These are phyloP conservation scores for Agapornis roseicollis DNA, from an alignment of 2,113 vertebrate genomes.

Conservation along the genomic window DNA sequence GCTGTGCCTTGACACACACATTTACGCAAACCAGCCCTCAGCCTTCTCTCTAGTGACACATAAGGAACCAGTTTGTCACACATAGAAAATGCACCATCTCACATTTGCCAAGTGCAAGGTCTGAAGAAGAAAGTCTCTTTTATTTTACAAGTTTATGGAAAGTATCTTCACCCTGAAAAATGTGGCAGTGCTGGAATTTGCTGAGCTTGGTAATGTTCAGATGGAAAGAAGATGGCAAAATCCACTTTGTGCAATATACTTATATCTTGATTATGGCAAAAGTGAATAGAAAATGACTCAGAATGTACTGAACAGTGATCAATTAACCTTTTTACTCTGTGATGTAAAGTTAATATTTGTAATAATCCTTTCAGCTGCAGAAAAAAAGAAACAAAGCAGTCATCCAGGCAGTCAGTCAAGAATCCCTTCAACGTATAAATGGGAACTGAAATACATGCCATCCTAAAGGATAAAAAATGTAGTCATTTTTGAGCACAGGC, in stretches of 20 bases:
- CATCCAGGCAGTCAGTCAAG: not conserved
- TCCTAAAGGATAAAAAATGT: not conserved
- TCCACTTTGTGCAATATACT: not conserved
- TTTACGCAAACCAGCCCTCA: not conserved
- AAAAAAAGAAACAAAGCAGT: not conserved
- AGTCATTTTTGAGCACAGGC: not conserved
- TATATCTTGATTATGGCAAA: not conserved
- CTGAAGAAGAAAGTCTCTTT: not conserved
- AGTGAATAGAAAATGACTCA: not conserved
- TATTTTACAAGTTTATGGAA: not conserved
- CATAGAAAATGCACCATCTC: not conserved
- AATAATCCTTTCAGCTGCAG: not conserved
- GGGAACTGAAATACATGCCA: not conserved
- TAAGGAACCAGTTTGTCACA: not conserved
- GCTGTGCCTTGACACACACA: not conserved
- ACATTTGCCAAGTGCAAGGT: not conserved
- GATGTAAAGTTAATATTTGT: slow-evolving; percentile 8
- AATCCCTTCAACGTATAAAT: not conserved
- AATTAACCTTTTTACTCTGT: slow-evolving; percentile 37
- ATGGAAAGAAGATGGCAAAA: slow-evolving; percentile 5
- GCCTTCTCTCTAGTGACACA: not conserved
- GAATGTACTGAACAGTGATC: not conserved
- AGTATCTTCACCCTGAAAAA: not conserved
- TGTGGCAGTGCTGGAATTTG: not conserved
- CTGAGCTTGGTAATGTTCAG: not conserved